Evolutionary conservation across 2,888 invertebrate species (phyloP).

Genomic region (Oscheius onirici): DNA sequence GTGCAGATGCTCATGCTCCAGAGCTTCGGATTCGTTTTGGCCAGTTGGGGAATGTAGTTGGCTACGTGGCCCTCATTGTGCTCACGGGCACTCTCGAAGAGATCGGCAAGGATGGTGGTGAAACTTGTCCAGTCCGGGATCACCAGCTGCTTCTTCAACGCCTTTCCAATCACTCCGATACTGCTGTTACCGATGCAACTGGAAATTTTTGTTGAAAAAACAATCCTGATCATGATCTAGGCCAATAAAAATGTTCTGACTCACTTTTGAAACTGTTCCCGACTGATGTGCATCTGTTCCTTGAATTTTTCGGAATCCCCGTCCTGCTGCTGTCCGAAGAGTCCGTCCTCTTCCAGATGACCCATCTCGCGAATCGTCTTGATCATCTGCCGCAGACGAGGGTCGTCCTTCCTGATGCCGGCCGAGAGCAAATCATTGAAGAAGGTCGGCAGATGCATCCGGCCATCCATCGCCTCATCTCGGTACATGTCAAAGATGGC

Average conservation of each 20-base stretch:
- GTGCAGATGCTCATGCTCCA: slow-evolving; percentile 97
- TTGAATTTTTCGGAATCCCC: slow-evolving; percentile 58
- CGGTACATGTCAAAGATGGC: slow-evolving; percentile 60
- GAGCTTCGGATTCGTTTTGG: slow-evolving; percentile 85
- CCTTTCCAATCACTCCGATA: slow-evolving; percentile 67
- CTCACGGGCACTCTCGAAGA: slow-evolving; percentile 76
- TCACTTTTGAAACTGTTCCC: not conserved
- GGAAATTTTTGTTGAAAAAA: too few species aligned
- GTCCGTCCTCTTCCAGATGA: slow-evolving; percentile 45
- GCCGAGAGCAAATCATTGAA: slow-evolving; percentile 57
- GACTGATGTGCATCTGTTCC: slow-evolving; percentile 27
- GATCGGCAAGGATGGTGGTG: slow-evolving; percentile 88
- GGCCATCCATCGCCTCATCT: slow-evolving; percentile 54
- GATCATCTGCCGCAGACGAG: slow-evolving; percentile 55
- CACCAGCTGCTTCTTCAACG: slow-evolving; percentile 84
- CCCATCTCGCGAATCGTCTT: slow-evolving; percentile 50
- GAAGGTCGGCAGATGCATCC: slow-evolving; percentile 53
- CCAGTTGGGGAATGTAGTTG: slow-evolving; percentile 89
- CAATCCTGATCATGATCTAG: too few species aligned
- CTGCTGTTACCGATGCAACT: slow-evolving; percentile 65
- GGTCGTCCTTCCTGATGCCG: slow-evolving; percentile 61
- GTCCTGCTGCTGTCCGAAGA: slow-evolving; percentile 51
- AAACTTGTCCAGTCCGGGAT: slow-evolving; percentile 92
- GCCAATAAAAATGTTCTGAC: too few species aligned
- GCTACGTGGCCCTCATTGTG: slow-evolving; percentile 47